Evolutionary conservation across 2,113 vertebrate genomes (phyloP).

Genomic region (Electrona antarctica): DNA sequence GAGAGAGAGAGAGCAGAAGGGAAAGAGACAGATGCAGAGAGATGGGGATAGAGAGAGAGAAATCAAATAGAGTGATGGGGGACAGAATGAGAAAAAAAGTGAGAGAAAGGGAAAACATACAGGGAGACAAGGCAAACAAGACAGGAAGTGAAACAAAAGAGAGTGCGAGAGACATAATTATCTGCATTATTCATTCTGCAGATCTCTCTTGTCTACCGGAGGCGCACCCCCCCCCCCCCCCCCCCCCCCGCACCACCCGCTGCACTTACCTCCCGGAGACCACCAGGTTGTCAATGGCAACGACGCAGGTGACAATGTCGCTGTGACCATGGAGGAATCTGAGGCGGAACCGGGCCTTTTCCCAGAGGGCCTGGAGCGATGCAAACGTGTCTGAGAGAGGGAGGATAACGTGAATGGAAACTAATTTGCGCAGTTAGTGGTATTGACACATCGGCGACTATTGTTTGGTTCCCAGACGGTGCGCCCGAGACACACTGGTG

Average conservation of each 20-base stretch:
- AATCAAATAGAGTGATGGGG: too few relatives aligned
- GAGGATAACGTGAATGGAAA: conserved; percentile 10
- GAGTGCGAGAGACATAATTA: conserved; percentile 37
- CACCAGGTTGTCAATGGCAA: conserved; percentile 79
- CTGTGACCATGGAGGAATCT: conserved; percentile 80
- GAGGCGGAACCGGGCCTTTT: conserved; percentile 78
- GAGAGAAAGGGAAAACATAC: too few relatives aligned
- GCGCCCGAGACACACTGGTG: too few relatives aligned
- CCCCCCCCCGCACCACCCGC: too few relatives aligned
- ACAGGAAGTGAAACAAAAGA: too few relatives aligned
- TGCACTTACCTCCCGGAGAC: conserved; percentile 81
- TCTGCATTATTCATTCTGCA: conserved; percentile 60
- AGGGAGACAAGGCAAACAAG: too few relatives aligned
- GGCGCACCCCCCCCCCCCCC: too few relatives aligned
- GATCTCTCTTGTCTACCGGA: conserved; percentile 55
- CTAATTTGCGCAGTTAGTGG: conserved; percentile 57
- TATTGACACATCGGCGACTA: conserved; percentile 55
- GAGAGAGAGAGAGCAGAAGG: conserved; percentile 4
- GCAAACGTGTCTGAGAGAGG: conserved; percentile 65
- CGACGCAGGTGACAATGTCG: conserved; percentile 82
- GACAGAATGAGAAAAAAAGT: too few relatives aligned
- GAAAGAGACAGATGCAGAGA: background rate
- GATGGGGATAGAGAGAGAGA: too few relatives aligned
- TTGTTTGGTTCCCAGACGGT: too few relatives aligned
- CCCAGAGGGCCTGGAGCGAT: conserved; percentile 71